phyloP scores from a whole-genome alignment of 92 coral and sea anemone species.

The Siderastrea siderea region DNA sequence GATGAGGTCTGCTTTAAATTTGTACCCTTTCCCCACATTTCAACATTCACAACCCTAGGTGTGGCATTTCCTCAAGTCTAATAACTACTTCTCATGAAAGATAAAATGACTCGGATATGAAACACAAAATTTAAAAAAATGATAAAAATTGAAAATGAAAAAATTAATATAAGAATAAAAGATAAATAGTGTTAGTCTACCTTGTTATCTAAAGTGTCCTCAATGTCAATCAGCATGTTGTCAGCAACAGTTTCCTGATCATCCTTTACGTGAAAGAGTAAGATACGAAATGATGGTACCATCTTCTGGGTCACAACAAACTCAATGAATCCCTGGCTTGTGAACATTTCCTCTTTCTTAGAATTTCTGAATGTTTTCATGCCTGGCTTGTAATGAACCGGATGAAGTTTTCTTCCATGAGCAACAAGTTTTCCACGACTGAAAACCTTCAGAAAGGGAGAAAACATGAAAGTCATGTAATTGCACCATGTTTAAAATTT shows the following conservation, averaged over 20 bases:
- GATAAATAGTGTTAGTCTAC: constrained; percentile 21
- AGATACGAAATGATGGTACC: constrained; percentile 89
- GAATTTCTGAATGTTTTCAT: constrained; percentile 11
- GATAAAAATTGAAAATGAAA: neutral
- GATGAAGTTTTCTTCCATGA: constrained; percentile 15
- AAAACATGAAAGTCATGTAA: neutral
- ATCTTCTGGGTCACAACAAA: constrained; percentile 84
- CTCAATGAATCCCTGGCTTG: constrained; percentile 64
- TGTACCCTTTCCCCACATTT: too few species aligned
- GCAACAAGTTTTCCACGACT: constrained; percentile 43
- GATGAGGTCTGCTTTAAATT: too few species aligned
- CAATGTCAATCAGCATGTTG: constrained; percentile 77
- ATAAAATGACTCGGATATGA: too few species aligned
- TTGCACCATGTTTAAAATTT: too few species aligned
- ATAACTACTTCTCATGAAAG: too few species aligned
- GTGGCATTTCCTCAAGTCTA: too few species aligned
- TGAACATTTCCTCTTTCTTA: constrained; percentile 19
- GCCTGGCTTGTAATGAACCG: neutral
- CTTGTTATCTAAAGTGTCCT: constrained; percentile 91
- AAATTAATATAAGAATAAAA: too few species aligned
- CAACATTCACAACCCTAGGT: too few species aligned
- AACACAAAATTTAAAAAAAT: too few species aligned
- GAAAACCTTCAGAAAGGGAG: constrained; percentile 1
- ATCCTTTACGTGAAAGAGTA: constrained; percentile 79
- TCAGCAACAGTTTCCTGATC: constrained; percentile 94